Percentiles rank a stretch among this genome's conserved stretches.
Evolutionary conservation across 2,888 invertebrate species (phyloP).

Genomic region (Melieria omissa): DNA sequence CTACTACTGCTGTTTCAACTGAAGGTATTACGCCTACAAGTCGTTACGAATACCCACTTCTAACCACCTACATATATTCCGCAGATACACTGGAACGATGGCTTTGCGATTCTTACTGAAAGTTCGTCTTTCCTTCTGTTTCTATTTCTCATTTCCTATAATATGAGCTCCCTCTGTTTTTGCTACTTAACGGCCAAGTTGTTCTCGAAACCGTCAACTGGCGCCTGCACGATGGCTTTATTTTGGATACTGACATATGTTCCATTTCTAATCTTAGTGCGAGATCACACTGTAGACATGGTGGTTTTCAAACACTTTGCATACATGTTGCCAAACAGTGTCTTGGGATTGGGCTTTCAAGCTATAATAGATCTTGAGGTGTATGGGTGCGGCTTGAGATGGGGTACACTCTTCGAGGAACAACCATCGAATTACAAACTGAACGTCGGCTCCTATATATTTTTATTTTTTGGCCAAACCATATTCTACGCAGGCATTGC

Average conservation of each 20-base stretch:
- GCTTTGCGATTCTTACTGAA: constrained; percentile 73
- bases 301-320: constrained; percentile 35
- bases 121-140: constrained; percentile 75
- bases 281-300: neutral
- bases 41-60: too few species aligned
- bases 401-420: neutral
- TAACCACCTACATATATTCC: constrained; percentile 1
- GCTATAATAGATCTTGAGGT: constrained; percentile 74
- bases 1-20: too few species aligned
- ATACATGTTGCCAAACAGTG: constrained; percentile 79
- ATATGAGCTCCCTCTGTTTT: constrained; percentile 76
- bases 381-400: constrained; percentile 69
- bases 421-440: neutral
- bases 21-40: neutral
- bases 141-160: constrained; percentile 76
- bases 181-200: constrained; percentile 80
- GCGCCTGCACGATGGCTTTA: constrained; percentile 77
- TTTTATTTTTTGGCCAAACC: constrained; percentile 7
- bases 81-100: constrained; percentile 62
- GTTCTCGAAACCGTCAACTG: constrained; percentile 80
- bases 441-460: neutral
- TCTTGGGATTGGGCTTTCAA: constrained; percentile 77
- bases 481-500: constrained; percentile 14
- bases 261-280: constrained; percentile 74
- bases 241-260: constrained; percentile 78